Evolutionary conservation across 2,888 invertebrate species (phyloP).

Genomic region (Eristalis pertinax): DNA sequence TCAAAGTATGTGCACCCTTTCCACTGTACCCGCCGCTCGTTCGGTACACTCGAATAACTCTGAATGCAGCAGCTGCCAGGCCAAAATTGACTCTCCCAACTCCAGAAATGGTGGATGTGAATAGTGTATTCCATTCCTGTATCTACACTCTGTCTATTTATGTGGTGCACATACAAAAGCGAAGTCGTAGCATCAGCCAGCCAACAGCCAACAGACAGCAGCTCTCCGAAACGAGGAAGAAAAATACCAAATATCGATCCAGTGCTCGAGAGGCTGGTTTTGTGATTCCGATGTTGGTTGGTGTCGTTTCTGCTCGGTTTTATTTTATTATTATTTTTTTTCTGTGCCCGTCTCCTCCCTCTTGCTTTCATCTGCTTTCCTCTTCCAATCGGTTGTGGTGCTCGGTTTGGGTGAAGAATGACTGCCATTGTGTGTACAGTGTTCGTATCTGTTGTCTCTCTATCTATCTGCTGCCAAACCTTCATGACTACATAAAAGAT

Average conservation of each 20-base stretch:
- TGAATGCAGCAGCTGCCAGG: slow-evolving; percentile 46
- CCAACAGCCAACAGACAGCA: slow-evolving; percentile 28
- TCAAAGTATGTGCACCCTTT: slow-evolving; percentile 18
- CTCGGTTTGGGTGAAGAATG: slow-evolving; percentile 32
- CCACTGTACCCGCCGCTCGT: background rate
- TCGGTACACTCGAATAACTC: slow-evolving; percentile 48
- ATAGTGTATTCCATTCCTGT: slow-evolving; percentile 42
- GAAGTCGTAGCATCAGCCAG: slow-evolving; percentile 24
- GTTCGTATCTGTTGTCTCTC: background rate
- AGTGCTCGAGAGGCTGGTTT: slow-evolving; percentile 56
- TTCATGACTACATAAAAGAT: slow-evolving; percentile 37
- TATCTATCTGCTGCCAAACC: slow-evolving; percentile 4
- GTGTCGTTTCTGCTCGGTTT: background rate
- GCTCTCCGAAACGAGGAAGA: slow-evolving; percentile 46
- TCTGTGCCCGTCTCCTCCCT: background rate
- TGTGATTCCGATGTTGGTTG: slow-evolving; percentile 25
- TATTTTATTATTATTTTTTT: slow-evolving; percentile 15
- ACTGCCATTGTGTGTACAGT: slow-evolving; percentile 39
- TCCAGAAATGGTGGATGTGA: slow-evolving; percentile 57
- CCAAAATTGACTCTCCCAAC: slow-evolving; percentile 65
- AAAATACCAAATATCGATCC: slow-evolving; percentile 64
- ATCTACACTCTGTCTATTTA: slow-evolving; percentile 39
- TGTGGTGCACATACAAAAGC: slow-evolving; percentile 29
- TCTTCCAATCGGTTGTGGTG: background rate
- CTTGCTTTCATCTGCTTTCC: background rate